Evolutionary conservation across 2,888 invertebrate genomes (phyloP).

Genomic region (Dromius quadrimaculatus): DNA sequence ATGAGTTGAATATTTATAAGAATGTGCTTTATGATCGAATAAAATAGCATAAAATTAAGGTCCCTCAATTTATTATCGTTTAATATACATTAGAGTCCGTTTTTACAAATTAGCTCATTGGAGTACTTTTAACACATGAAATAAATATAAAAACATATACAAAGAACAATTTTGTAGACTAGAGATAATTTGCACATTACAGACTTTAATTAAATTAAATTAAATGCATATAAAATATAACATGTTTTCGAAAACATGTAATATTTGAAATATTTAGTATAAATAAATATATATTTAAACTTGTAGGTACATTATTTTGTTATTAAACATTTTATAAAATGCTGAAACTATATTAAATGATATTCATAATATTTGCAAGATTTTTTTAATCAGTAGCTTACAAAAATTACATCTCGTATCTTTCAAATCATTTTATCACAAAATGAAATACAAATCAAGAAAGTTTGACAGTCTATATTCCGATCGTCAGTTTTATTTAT

Average conservation of each 20-base stretch:
- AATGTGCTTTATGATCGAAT: too few relatives aligned
- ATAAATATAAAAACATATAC: conserved; percentile 30
- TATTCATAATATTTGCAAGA: conserved; percentile 34
- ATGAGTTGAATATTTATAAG: too few relatives aligned
- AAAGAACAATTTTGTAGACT: conserved; percentile 38
- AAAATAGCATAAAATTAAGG: neutral
- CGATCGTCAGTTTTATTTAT: conserved; percentile 41
- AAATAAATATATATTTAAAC: conserved; percentile 33
- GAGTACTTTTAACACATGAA: conserved; percentile 19
- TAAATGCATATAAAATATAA: conserved; percentile 37
- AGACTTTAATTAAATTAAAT: conserved; percentile 36
- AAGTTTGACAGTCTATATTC: conserved; percentile 4
- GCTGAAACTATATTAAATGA: conserved; percentile 33
- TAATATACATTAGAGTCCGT: conserved; percentile 35
- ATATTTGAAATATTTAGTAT: conserved; percentile 31
- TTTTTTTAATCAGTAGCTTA: conserved; percentile 18
- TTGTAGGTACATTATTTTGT: conserved; percentile 33
- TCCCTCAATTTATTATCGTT: conserved; percentile 19
- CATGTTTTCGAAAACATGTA: conserved; percentile 11
- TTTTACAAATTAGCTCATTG: conserved; percentile 29
- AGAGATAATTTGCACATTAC: conserved; percentile 39
- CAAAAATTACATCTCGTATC: conserved; percentile 1
- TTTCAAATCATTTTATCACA: conserved; percentile 21
- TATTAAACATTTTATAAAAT: conserved; percentile 43
- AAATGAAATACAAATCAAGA: conserved; percentile 18